Base-by-base conservation (phyloP, 2,797 vertebrate species). In the Sebastes jordani region DNA sequence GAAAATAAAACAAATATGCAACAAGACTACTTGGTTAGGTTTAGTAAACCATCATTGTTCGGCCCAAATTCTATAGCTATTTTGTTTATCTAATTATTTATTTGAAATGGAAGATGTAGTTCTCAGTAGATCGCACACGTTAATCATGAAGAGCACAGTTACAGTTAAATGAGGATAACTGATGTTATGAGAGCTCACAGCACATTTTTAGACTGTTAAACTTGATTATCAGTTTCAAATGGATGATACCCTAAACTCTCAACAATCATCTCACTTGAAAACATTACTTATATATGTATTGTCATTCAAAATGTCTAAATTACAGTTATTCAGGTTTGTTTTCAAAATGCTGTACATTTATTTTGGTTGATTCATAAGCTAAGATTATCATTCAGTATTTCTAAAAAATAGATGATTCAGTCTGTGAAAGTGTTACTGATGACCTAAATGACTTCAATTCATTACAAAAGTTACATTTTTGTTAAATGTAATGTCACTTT, bases 401-500 rank as follows among this genome's bases (percentile, higher is more conserved):
- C 46, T 18, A 52, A 52, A 49, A 7, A 52, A 52, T 52, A 52
- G 18, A 52, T 42, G 38, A 42, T 42, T 42, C 49, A 61, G 56
- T 76, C 22, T 82, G 52, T 80, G 60, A 80, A 69, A 64, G 68
- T 69, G 34, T 83, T 52, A 30, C n/a, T 77, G 49, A 85, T 76
- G 11, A 79, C 23, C 36, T 68, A 79, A 74, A 78, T 70, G 14
- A 60, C 60, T 61, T 52, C 36, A 75, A 77, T 72, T 18, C 34
- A 68, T 76, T 78, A 36, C 63, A 74, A 84, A 78, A 23, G 18
- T 72, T 25, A 2, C 34, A 56, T 60, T 34, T 62, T 76, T 9
- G 49, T 84, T 85, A 27, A 80, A 77, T 71, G n/a, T 78, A 54
- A 11, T 38, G 56, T 81, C 52, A 67, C 38, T 82, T 74, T 69